These are phyloP conservation scores for Pangasianodon gigas DNA, from an alignment of 2,113 vertebrate species.

Conservation along the genomic window DNA sequence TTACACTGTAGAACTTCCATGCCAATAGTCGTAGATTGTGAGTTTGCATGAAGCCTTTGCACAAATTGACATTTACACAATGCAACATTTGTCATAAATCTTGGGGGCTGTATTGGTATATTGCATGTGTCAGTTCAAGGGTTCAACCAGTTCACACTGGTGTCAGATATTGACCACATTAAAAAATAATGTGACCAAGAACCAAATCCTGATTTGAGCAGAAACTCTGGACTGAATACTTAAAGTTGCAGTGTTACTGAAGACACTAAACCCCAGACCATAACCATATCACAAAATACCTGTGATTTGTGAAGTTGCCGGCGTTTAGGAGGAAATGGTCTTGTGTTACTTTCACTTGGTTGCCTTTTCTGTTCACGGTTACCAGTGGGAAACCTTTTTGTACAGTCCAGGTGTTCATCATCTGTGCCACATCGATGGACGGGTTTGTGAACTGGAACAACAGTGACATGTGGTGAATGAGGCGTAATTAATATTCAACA, in stretches of 20 bases:
- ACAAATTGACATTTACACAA: neutral
- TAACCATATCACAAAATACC: slow-evolving; percentile 19
- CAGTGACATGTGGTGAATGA: neutral
- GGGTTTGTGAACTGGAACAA: slow-evolving; percentile 71
- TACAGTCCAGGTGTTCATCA: slow-evolving; percentile 92
- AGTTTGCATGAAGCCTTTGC: neutral
- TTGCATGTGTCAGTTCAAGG: neutral
- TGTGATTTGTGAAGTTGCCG: slow-evolving; percentile 65
- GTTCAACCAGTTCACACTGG: neutral
- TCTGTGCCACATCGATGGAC: slow-evolving; percentile 79
- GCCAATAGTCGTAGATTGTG: neutral
- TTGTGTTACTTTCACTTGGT: slow-evolving; percentile 78
- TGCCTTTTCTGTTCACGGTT: slow-evolving; percentile 79
- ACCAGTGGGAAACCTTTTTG: slow-evolving; percentile 95
- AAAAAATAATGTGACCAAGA: neutral
- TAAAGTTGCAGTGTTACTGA: neutral
- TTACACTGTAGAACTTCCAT: neutral
- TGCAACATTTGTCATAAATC: neutral
- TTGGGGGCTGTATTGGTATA: neutral
- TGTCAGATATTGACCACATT: neutral
- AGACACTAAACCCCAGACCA: neutral
- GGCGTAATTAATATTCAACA: neutral
- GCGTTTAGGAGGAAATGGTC: slow-evolving; percentile 83
- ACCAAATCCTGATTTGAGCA: neutral
- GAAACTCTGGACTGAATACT: neutral